Percentiles rank a stretch among this genome's conserved stretches.
phyloP scores from a whole-genome alignment of 2,888 invertebrate genomes.

The Alviniconcha strummeri region DNA sequence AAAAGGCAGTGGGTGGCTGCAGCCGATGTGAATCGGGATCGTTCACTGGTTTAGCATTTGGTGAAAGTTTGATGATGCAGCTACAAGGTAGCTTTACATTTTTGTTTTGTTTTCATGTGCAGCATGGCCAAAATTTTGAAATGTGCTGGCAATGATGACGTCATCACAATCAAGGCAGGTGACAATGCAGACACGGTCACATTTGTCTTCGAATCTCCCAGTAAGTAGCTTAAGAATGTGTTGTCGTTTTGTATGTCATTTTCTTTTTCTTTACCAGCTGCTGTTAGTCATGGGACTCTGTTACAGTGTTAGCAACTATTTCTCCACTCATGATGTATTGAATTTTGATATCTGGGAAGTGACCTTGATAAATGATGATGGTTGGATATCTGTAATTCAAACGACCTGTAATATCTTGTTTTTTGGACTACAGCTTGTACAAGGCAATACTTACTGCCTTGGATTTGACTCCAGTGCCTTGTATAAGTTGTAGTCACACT shows the following conservation, averaged over 20 bases:
- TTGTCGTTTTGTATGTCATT: background rate
- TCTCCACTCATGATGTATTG: no score
- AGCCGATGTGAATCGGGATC: no score
- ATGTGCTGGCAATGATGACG: conserved; percentile 95
- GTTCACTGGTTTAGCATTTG: no score
- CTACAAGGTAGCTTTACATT: background rate
- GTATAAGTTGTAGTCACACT: no score
- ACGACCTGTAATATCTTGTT: no score
- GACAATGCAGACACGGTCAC: conserved; percentile 97
- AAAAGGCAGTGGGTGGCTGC: no score
- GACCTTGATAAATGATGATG: background rate
- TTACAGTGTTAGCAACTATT: background rate
- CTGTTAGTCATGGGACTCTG: background rate
- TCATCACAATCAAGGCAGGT: conserved; percentile 96
- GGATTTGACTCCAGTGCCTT: no score
- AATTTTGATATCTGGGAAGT: no score
- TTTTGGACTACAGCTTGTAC: no score
- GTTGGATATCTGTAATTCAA: no score
- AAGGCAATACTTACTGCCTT: no score
- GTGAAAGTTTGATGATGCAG: no score
- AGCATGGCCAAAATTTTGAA: conserved; percentile 97
- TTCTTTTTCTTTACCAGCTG: background rate
- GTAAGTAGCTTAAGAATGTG: conserved; percentile 58
- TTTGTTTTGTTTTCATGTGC: conserved; percentile 50
- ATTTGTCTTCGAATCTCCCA: conserved; percentile 96